Evolutionary conservation across 2,113 vertebrate genomes (phyloP).

Genomic region (Marmota monax): DNA sequence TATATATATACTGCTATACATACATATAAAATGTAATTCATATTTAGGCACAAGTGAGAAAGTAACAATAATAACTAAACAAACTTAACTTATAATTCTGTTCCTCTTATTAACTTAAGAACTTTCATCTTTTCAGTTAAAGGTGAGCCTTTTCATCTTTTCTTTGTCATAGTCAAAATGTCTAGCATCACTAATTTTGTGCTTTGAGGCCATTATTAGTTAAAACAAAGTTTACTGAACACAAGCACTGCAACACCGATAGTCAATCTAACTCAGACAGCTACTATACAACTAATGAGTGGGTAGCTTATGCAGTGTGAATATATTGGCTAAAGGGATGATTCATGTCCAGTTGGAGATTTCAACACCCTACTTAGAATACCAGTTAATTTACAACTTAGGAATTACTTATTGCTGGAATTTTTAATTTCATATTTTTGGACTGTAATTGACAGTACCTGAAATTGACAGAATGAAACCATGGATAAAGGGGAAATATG

Average conservation of each 20-base stretch:
- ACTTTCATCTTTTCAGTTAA: not conserved
- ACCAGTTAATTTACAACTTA: not conserved
- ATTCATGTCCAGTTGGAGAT: not conserved
- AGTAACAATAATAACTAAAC: not conserved
- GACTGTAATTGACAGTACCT: not conserved
- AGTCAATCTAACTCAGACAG: not conserved
- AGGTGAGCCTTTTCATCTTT: not conserved
- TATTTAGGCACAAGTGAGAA: not conserved
- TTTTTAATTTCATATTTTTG: not conserved
- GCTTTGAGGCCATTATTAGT: not conserved
- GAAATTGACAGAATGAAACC: not conserved
- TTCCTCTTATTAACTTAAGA: not conserved
- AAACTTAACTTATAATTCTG: not conserved
- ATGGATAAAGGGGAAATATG: not conserved
- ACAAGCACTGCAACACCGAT: not conserved
- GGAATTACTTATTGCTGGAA: not conserved
- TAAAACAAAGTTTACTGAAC: not conserved
- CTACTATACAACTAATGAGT: not conserved
- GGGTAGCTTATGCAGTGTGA: not conserved
- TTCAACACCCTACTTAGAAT: not conserved
- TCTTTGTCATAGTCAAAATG: not conserved
- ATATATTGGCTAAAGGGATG: too few species aligned
- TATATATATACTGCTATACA: not conserved
- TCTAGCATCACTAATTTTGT: not conserved
- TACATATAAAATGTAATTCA: not conserved